A percentile compares a stretch with the other conserved stretches of the same genome.
These are phyloP conservation scores for Gobio gobio DNA, from an alignment of 2,113 vertebrate genomes.

Conservation along the genomic window DNA sequence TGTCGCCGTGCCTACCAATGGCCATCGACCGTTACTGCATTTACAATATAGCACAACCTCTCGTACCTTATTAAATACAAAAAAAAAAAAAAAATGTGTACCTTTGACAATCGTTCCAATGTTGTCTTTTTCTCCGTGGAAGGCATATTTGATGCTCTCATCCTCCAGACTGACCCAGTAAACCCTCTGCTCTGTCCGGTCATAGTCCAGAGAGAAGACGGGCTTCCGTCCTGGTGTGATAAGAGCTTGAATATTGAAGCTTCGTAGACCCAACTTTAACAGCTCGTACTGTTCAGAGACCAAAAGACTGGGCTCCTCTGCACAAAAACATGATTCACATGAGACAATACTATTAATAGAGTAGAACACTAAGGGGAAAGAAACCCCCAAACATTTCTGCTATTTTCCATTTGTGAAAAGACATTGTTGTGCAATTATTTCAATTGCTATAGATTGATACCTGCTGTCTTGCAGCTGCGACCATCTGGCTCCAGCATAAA, in stretches of 20 bases:
- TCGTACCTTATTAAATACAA: too few relatives aligned
- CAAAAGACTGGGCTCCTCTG: slow-evolving; percentile 82
- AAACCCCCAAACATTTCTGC: neutral
- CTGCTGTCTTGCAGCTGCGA: slow-evolving; percentile 82
- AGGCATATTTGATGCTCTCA: slow-evolving; percentile 87
- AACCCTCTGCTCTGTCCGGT: slow-evolving; percentile 77
- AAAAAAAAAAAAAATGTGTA: slow-evolving; percentile 38
- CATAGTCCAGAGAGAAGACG: slow-evolving; percentile 86
- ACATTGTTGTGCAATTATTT: neutral
- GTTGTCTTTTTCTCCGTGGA: slow-evolving; percentile 68
- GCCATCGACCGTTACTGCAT: too few relatives aligned
- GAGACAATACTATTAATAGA: neutral
- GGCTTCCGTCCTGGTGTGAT: slow-evolving; percentile 70
- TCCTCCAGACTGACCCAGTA: slow-evolving; percentile 89
- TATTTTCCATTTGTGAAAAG: neutral
- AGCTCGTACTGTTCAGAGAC: slow-evolving; percentile 84
- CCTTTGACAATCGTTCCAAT: slow-evolving; percentile 86
- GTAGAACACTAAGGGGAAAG: neutral
- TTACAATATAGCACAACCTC: too few relatives aligned
- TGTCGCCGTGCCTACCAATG: too few relatives aligned
- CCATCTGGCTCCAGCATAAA: slow-evolving; percentile 83
- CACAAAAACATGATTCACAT: slow-evolving; percentile 42
- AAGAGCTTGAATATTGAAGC: slow-evolving; percentile 75
- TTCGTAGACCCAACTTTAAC: slow-evolving; percentile 79
- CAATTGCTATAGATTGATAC: slow-evolving; percentile 61